Evolutionary conservation across 2,113 vertebrate species (phyloP), one percentile per base, ranked within the genome.

Genomic region (Leucopsar rothschildi): DNA sequence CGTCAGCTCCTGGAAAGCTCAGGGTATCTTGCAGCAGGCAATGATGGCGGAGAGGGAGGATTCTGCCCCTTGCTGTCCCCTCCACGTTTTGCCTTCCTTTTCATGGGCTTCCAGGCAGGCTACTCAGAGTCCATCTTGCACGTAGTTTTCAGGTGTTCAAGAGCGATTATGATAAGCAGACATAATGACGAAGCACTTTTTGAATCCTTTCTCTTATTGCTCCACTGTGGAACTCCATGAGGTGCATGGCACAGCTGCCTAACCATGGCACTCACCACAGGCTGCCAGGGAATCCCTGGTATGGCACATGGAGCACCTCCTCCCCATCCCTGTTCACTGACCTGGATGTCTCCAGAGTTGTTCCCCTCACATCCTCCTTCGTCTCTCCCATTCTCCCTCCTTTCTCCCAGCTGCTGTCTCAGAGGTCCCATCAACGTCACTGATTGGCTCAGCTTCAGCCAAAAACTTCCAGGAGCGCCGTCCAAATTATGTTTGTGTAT

Each of bases 391-490:
- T 37, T 53, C 19, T 55, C 23, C 44, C 4, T n/a, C 15, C 11
- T 35, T 6, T 60, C n/a, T 61, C 28, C 35, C 57, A 50, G 35
- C 7, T 76, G 18, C 14, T 42, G 4, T 25, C 27, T 22, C 10
- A 61, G 59, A 56, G 28, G 20, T 1, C 3, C 5, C 49, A 10
- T 11, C 14, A 44, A 1, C 2, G 0, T 25, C 6, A 6, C 18
- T 33, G 6, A 5, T 2, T 59, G 24, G 25, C 33, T 76, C 11
- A 44, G 31, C 8, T 49, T 75, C 42, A 28, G 13, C 10, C 45
- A 11, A 28, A 61, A 50, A 52, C 12, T 40, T 75, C 24, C 39
- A 76, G 31, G 40, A 15, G 18, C 35, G 5, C 31, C 42, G 69
- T 69, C 24, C 39, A 45, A 71, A 42, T 40, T 18, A 10, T 37